phyloP scores from a whole-genome alignment of 2,797 vertebrate species.

The Cuculus canorus region DNA sequence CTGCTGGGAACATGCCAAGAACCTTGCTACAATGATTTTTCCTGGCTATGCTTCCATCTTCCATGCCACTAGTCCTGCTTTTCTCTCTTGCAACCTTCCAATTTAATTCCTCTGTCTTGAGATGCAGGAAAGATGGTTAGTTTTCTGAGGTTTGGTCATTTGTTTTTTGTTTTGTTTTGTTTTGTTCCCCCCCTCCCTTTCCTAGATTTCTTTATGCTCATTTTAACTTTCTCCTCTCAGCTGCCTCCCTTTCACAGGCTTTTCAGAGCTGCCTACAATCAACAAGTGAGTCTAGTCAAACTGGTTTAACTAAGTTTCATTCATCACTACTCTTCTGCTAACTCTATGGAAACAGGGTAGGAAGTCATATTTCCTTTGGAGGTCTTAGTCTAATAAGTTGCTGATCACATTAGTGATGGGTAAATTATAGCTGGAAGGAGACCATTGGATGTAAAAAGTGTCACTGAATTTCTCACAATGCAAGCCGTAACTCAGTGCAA shows the following conservation, averaged over 20 bases:
- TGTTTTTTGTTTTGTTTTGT: background rate
- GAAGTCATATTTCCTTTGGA: background rate
- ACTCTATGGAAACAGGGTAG: background rate
- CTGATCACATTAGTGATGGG: background rate
- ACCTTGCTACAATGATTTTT: background rate
- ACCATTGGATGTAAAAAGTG: background rate
- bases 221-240: background rate
- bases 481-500: background rate
- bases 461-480: background rate
- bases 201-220: background rate
- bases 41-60: background rate
- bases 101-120: background rate
- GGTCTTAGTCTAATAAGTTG: rapidly evolving
- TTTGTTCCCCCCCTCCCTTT: background rate
- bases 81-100: background rate
- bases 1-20: constrained; percentile 3
- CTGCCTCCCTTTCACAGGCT: background rate
- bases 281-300: background rate
- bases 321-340: background rate
- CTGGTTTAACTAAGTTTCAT: background rate
- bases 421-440: background rate
- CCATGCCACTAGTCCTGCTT: background rate
- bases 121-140: background rate
- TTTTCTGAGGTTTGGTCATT: rapidly evolving
- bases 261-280: background rate